Conservation (phyloP, 1,140 invertebrate genomes). For the Cydia strobilella region DNA sequence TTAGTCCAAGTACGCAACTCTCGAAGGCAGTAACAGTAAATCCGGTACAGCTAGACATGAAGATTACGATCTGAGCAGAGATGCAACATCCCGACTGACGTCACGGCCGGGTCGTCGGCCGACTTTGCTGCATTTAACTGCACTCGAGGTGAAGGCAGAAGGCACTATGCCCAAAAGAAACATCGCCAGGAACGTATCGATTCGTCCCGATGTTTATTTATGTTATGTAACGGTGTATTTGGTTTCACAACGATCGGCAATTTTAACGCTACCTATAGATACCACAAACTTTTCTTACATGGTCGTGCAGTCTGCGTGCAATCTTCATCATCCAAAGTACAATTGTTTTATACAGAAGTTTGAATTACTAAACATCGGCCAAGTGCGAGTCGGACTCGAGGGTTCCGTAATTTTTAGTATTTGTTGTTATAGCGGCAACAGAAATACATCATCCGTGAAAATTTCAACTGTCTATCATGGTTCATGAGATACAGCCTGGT, state of each 20-base stretch:
- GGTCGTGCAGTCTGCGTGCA: no score
- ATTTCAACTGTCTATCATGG: no score
- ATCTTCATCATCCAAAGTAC: no score
- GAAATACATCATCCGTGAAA: no score
- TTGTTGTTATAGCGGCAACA: no score
- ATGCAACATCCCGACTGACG: constrained; percentile 26
- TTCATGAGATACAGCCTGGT: no score
- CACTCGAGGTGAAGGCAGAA: constrained; percentile 31
- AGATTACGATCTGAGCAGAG: constrained; percentile 30
- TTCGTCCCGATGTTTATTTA: constrained; percentile 6
- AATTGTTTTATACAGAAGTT: no score
- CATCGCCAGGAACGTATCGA: not conserved
- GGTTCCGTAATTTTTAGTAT: no score
- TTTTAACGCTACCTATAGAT: not conserved
- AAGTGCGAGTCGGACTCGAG: no score
- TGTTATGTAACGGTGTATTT: not conserved
- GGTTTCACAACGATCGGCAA: not conserved
- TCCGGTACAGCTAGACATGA: constrained; percentile 26
- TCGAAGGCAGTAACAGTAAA: constrained; percentile 32
- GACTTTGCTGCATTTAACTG: constrained; percentile 28
- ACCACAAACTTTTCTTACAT: no score
- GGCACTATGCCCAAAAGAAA: constrained; percentile 9
- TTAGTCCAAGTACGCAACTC: constrained; percentile 16
- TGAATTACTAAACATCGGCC: no score
- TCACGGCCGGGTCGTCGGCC: constrained; percentile 22